Evolutionary conservation across 1,140 invertebrate species (phyloP), one percentile per base, ranked within the genome.

Genomic region (Aphis gossypii): DNA sequence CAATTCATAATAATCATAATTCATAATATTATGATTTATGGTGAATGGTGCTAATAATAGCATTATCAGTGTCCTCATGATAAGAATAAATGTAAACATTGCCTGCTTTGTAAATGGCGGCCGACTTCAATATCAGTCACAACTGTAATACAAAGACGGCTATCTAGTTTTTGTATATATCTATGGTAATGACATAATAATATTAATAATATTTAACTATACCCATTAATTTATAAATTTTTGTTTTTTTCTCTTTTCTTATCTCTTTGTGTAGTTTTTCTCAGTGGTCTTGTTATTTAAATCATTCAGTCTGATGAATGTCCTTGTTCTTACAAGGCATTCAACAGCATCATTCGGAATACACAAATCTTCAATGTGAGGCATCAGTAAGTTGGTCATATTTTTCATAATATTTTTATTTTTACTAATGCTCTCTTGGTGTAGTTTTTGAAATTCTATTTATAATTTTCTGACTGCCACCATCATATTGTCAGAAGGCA

Each of bases 271-370:
- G 25, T 60, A 60, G 23, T 25, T 60, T 21, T 60, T 60, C 25
- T 60, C 56, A 60, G 56, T 38, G 6, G 35, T 83, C 23, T 1
- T 35, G 6, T 83, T 83, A 7, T 83, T 83, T 23, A 38, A 9
- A 83, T 38, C 35, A 83, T 83, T 76, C 25, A 41, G 25, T 92
- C 82, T 92, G 76, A 44, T 92, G 41, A 92, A 92, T 82, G 44
- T 76, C 14, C 56, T 76, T 92, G 44, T 91, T 51, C 76, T 82
- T 21, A 92, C 41, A 38, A 92, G 76, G 82, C 76, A 83, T 83
- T 38, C 76, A 83, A 83, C 21, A 41, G 35, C 76, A 41, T 83
- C 76, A 41, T 82, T n/a, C 18, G 76, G n/a, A 82, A 82, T 82
- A 82, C 8, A 38, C 76, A 82, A 82, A 82, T 82, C 11, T 82